A percentile compares a stretch with the other conserved stretches of the same genome.
These are phyloP conservation scores for Sialia sialis DNA, from an alignment of 2,113 vertebrate genomes.

Conservation along the genomic window DNA sequence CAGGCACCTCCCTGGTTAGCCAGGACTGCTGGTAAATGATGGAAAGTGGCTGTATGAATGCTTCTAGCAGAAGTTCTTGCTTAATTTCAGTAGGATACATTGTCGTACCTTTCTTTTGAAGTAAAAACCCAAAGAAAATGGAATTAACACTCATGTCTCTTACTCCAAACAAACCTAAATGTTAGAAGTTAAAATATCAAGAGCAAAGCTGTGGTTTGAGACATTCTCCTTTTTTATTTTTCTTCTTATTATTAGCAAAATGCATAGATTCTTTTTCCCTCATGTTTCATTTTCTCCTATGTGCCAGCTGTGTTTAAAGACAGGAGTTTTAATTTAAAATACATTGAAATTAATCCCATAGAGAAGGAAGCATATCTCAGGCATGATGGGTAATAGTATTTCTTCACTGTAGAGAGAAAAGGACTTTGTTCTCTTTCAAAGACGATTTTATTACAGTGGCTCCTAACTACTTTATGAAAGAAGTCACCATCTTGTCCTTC, in stretches of 20 bases:
- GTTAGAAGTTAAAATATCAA: not conserved
- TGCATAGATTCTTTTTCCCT: not conserved
- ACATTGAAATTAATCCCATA: constrained; percentile 32
- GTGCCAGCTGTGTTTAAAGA: constrained; percentile 9
- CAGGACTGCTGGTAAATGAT: not conserved
- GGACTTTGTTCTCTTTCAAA: not conserved
- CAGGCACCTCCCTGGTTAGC: not conserved
- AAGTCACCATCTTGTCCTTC: not conserved
- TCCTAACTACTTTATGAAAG: not conserved
- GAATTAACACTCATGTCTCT: not conserved
- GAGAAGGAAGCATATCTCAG: not conserved
- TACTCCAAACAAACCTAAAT: not conserved
- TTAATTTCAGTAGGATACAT: not conserved
- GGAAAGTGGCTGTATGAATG: not conserved
- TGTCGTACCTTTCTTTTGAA: not conserved
- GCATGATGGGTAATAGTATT: constrained; percentile 7
- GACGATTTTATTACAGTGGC: not conserved
- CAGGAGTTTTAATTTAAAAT: constrained; percentile 30
- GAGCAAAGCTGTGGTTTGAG: not conserved
- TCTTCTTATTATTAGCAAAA: not conserved
- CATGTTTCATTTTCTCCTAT: not conserved
- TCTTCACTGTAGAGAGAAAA: not conserved
- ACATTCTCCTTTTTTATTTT: not conserved
- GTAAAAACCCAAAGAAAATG: not conserved
- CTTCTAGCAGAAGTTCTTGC: not conserved